Evolutionary conservation across 1,140 invertebrate species (phyloP), one percentile per base, ranked within the genome.

Genomic region (Holotrichia oblita): DNA sequence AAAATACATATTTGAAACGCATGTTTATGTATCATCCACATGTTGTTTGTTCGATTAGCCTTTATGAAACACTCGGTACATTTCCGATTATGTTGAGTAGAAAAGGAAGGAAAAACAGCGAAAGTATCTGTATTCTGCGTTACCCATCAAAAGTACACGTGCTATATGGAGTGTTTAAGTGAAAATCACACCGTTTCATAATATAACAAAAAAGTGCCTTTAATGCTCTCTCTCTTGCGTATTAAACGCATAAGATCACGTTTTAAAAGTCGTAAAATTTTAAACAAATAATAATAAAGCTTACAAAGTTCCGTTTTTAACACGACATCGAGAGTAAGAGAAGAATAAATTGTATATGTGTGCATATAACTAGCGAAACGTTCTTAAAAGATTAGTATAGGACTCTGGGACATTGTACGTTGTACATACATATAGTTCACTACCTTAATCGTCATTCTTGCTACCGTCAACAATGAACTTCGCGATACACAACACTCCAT

Each of bases 381-480:
- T 17, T 2, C 48, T n/a, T n/a, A n/a, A 34, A 14, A 17, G 14
- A 17, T 17, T 55, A 55, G 48, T n/a, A 55, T 17, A 17, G 48
- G n/a, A 55, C 48, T 10, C 14, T 55, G n/a, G 48, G n/a, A 55
- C 48, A 17, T 14, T 55, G 17, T 14, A 55, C 48, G 48, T 34
- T 34, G 2, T 55, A 55, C 48, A 17, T n/a, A n/a, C n/a, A n/a
- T n/a, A n/a, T 55, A 55, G 48, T 69, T 69, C 27, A 69, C 61
- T 69, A 22, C 20, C 61, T 27, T 34, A 69, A 69, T 69, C 61
- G 20, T 69, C 20, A 69, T 55, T 55, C 48, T 17, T 55, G 48
- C 61, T 69, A 69, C 61, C 61, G 61, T 69, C 27, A 27, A 34
- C 61, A 69, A 34, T 69, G 61, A 69, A 69, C 61, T 69, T 69